Base-by-base conservation (phyloP, 2,888 invertebrate genomes). In the Nemotelus nigrinus region DNA sequence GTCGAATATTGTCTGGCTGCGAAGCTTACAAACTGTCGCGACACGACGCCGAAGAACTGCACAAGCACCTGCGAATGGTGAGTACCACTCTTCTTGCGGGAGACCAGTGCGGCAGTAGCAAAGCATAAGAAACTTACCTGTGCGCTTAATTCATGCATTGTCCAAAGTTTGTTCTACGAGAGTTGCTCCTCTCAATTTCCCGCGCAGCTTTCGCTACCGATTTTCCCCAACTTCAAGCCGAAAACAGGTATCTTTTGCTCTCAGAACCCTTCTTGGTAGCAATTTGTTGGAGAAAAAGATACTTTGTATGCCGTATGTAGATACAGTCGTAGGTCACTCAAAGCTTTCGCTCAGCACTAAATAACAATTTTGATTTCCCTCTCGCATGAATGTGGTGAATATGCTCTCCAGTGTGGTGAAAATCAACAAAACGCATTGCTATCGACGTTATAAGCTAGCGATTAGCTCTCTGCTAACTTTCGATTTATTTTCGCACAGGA, bases 41-140 rank as follows among this genome's bases (percentile, higher is more conserved):
- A 2, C 48, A 25, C n/a, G n/a, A 45, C 47, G 4, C 7, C 43
- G 45, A 72, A 72, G 71, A 72, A 58, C 58, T 57, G 58, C 45
- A 47, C 74, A 43, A 72, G 47, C 74, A 63, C 74, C 63, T 74
- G 74, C 45, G 53, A 70, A 41, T 43, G 70, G 70, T 53, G 39
- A 70, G 70, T 44, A 70, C 41, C n/a, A 41, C 41, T 70, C 55
- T 25, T 25, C 25, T 2, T n/a, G 55, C 2, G 53, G 41, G 70
- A 53, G 44, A 50, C 70, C 70, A 43, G 53, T 43, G 50, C 25
- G 70, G 70, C 47, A 67, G 44, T 50, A 48, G 39, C 2, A 41
- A 67, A n/a, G 48, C 39, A 39, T 55, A 47, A n/a, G 8, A 41
- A 70, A 55, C 70, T 70, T 55, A 41, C 8, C 65, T 47, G 45